These are phyloP conservation scores for Megaustenia siamemsis DNA, from an alignment of 2,888 invertebrate species.

Conservation along the genomic window DNA sequence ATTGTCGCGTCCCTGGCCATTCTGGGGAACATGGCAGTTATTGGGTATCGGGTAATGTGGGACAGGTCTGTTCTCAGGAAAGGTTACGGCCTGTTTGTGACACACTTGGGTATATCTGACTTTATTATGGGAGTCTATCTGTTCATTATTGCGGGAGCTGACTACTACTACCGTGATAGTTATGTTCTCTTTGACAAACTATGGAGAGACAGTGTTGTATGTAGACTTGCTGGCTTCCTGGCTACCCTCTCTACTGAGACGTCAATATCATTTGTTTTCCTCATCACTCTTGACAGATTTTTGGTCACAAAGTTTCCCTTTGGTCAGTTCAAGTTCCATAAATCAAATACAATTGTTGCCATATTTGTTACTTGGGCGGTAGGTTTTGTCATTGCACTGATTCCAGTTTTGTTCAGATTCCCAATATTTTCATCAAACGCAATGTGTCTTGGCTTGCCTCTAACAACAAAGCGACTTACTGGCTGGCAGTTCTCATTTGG, in stretches of 20 bases:
- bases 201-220: neutral
- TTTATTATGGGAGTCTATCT: conserved; percentile 64
- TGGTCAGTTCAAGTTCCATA: conserved; percentile 60
- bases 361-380: conserved; percentile 21
- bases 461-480: conserved; percentile 73
- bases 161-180: neutral
- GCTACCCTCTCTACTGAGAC: conserved; percentile 82
- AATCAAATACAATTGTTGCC: neutral
- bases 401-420: conserved; percentile 71
- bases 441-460: conserved; percentile 77
- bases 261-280: conserved; percentile 83
- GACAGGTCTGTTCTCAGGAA: neutral
- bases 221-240: conserved; percentile 23
- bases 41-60: conserved; percentile 19
- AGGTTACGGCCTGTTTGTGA: conserved; percentile 27
- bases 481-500: conserved; percentile 78
- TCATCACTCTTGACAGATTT: conserved; percentile 85
- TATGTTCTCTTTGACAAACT: neutral
- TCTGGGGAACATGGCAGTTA: conserved; percentile 38
- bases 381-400: conserved; percentile 66
- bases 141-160: conserved; percentile 57
- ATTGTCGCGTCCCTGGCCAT: conserved; percentile 40
- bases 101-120: conserved; percentile 61
- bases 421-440: conserved; percentile 58
- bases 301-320: conserved; percentile 84